Percentiles rank a stretch among this genome's conserved stretches.
phyloP scores from a whole-genome alignment of 2,888 invertebrate species.

The Epicampocera succincta region DNA sequence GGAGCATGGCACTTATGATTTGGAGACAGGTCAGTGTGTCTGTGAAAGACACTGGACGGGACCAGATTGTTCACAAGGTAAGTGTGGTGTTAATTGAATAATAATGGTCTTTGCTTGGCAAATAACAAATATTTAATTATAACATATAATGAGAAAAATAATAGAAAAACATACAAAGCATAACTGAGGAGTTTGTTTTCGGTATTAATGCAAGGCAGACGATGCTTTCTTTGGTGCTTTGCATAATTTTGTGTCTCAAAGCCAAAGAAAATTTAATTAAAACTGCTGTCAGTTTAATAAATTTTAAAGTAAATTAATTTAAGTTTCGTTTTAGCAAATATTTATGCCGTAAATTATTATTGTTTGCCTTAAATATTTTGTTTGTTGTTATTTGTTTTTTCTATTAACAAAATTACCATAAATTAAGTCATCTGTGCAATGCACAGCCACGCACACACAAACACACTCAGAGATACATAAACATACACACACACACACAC shows the following conservation, averaged over 20 bases:
- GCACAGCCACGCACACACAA: not conserved
- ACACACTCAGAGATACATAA: too few species aligned
- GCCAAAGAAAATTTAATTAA: constrained; percentile 56
- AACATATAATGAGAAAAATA: not conserved
- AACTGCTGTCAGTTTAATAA: constrained; percentile 61
- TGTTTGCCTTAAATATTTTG: constrained; percentile 42
- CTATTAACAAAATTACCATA: constrained; percentile 57
- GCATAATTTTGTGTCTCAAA: not conserved
- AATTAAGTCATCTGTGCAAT: constrained; percentile 54
- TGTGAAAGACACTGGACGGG: constrained; percentile 97
- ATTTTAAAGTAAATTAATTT: constrained; percentile 59
- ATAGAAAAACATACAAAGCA: constrained; percentile 21
- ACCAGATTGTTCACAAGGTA: constrained; percentile 96
- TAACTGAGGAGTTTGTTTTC: constrained; percentile 1
- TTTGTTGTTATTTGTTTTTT: constrained; percentile 46
- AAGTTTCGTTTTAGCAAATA: constrained; percentile 23
- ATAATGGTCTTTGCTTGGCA: constrained; percentile 19
- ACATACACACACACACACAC: too few species aligned
- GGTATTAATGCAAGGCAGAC: not conserved
- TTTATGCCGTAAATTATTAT: constrained; percentile 46
- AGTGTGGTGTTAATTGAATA: constrained; percentile 72
- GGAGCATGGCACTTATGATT: constrained; percentile 95
- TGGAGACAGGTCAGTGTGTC: constrained; percentile 93
- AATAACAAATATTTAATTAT: constrained; percentile 34
- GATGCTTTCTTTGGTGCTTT: not conserved